Evolutionary conservation across 2,888 invertebrate species (phyloP).

Genomic region (Arenicola marina): DNA sequence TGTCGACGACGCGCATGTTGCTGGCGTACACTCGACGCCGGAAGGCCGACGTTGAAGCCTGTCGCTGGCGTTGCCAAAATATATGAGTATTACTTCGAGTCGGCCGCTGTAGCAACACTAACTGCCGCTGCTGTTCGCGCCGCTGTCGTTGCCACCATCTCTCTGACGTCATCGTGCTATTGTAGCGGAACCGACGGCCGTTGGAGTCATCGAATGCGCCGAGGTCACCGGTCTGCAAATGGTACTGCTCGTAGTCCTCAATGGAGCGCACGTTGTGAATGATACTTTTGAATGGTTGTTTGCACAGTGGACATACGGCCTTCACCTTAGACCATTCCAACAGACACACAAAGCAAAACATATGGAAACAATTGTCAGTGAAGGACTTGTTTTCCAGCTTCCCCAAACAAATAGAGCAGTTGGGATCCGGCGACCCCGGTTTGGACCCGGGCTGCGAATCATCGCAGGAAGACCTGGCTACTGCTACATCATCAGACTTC

Average conservation of each 20-base stretch:
- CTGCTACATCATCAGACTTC: too few species aligned
- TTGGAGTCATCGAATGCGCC: slow-evolving; percentile 22
- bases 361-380: slow-evolving; percentile 89
- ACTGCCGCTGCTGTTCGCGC: slow-evolving; percentile 27
- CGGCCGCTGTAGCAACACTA: slow-evolving; percentile 34
- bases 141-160: slow-evolving; percentile 32
- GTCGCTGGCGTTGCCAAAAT: slow-evolving; percentile 22
- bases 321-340: slow-evolving; percentile 94
- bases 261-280: slow-evolving; percentile 89
- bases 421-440: slow-evolving; percentile 50
- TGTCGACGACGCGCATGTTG: slow-evolving; percentile 77
- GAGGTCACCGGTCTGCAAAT: slow-evolving; percentile 45
- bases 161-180: slow-evolving; percentile 55
- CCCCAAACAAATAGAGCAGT: slow-evolving; percentile 91
- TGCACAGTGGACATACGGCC: slow-evolving; percentile 91
- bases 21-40: slow-evolving; percentile 77
- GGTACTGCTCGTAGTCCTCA: slow-evolving; percentile 85
- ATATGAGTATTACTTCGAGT: slow-evolving; percentile 15
- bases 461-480: too few species aligned
- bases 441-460: too few species aligned
- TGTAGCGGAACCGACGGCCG: slow-evolving; percentile 53
- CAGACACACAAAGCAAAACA: slow-evolving; percentile 91
- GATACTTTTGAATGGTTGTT: slow-evolving; percentile 86
- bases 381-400: slow-evolving; percentile 85
- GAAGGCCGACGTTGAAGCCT: slow-evolving; percentile 56